These are phyloP conservation scores for Bubo scandiacus DNA, from an alignment of 2,113 vertebrate genomes.

Conservation along the genomic window DNA sequence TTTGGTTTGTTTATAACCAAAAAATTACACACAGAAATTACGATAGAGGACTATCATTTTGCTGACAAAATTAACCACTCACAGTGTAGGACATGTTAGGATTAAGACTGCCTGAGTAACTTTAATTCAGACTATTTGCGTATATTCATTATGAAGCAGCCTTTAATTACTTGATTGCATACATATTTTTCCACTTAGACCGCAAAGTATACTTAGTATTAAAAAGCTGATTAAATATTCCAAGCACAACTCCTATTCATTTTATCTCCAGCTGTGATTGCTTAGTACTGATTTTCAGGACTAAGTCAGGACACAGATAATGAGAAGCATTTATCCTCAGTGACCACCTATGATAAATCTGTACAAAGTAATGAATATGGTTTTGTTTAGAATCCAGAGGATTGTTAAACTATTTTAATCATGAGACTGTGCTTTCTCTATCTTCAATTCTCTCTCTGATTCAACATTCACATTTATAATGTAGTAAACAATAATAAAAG, in stretches of 20 bases:
- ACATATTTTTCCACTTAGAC: slow-evolving; percentile 55
- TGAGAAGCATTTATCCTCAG: neutral
- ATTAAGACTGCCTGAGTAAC: slow-evolving; percentile 15
- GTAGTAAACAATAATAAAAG: neutral
- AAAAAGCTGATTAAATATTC: slow-evolving; percentile 38
- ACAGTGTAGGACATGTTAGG: neutral
- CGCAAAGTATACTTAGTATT: neutral
- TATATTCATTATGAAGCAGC: slow-evolving; percentile 10
- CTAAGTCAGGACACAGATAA: neutral
- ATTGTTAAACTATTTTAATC: neutral
- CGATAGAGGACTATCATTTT: neutral
- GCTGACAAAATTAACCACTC: slow-evolving; percentile 11
- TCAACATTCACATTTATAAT: neutral
- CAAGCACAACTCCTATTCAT: neutral
- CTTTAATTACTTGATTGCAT: slow-evolving; percentile 61
- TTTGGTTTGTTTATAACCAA: neutral
- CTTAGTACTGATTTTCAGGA: neutral
- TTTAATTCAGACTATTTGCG: slow-evolving; percentile 8
- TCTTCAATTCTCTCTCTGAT: neutral
- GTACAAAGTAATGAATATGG: neutral
- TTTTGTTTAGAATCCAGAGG: neutral
- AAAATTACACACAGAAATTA: neutral
- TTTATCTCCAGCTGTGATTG: slow-evolving; percentile 36
- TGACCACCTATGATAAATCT: neutral
- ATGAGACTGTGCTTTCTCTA: neutral